These are phyloP conservation scores for Aegithalos caudatus DNA, from an alignment of 2,113 vertebrate genomes.

Conservation along the genomic window DNA sequence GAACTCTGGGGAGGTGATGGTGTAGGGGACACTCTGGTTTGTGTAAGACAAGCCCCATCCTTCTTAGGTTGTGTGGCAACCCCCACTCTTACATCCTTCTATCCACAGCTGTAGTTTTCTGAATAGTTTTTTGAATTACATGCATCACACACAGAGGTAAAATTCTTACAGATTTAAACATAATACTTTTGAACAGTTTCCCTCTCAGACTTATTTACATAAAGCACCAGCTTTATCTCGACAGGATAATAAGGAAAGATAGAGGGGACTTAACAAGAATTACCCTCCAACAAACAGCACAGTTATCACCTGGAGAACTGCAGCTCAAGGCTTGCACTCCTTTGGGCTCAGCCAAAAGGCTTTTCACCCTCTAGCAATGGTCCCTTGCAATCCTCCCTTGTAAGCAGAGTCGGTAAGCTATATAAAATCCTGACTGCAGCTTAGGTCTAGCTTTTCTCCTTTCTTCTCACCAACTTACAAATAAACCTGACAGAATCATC, in stretches of 20 bases:
- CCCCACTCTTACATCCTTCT: background rate
- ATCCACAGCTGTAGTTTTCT: background rate
- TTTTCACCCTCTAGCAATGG: background rate
- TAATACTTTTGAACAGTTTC: background rate
- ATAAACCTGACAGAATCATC: constrained; percentile 21
- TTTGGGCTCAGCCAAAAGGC: background rate
- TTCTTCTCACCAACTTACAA: background rate
- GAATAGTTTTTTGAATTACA: background rate
- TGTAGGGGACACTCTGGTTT: background rate
- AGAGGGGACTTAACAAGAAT: background rate
- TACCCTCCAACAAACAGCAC: background rate
- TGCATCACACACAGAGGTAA: rapidly evolving
- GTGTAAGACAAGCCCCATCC: rapidly evolving
- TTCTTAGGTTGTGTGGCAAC: background rate
- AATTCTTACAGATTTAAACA: background rate
- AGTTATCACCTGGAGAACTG: background rate
- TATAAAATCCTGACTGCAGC: background rate
- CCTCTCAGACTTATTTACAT: background rate
- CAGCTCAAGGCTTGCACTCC: background rate
- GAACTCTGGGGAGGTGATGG: background rate
- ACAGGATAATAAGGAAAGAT: background rate
- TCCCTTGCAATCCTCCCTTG: background rate
- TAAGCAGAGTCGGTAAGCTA: background rate
- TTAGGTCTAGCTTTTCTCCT: background rate
- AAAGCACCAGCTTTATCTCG: background rate